phyloP scores from a whole-genome alignment of 2,888 invertebrate genomes.

The Melanchra persicariae region DNA sequence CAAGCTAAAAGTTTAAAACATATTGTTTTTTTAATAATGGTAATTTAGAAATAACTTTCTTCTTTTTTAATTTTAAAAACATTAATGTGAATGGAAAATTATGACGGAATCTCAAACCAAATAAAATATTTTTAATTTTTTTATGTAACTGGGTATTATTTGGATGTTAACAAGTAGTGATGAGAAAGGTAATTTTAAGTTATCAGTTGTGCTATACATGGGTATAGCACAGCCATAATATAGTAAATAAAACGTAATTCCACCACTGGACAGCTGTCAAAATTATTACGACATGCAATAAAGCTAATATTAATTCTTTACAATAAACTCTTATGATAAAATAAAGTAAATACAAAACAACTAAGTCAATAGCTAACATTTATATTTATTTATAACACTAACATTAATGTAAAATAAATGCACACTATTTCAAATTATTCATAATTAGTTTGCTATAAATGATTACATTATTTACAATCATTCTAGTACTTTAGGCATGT shows the following conservation, averaged over 20 bases:
- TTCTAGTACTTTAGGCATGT: slow-evolving; percentile 59
- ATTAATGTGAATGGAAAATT: background rate
- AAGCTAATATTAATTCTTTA: slow-evolving; percentile 27
- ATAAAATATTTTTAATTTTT: background rate
- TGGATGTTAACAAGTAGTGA: background rate
- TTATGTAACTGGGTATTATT: background rate
- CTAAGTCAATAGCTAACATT: background rate
- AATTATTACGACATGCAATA: slow-evolving; percentile 17
- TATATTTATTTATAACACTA: background rate
- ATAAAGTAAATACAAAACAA: background rate
- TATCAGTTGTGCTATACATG: slow-evolving; percentile 11
- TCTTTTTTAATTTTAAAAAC: background rate
- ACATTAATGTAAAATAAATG: slow-evolving; percentile 27
- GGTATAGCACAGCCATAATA: slow-evolving; percentile 6
- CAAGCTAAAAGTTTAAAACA: slow-evolving; percentile 54
- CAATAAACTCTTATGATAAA: slow-evolving; percentile 22
- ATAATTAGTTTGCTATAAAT: slow-evolving; percentile 9
- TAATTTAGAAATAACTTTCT: slow-evolving; percentile 33
- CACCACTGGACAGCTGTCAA: slow-evolving; percentile 29
- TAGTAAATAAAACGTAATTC: slow-evolving; percentile 15
- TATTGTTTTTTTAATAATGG: background rate
- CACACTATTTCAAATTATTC: slow-evolving; percentile 14
- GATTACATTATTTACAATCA: slow-evolving; percentile 57
- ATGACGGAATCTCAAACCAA: background rate
- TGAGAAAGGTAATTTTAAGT: slow-evolving; percentile 46